Evolutionary conservation across 92 coral and sea anemone genomes (phyloP), one percentile per base, ranked within the genome.

Genomic region (Palythoa heliodiscus): DNA sequence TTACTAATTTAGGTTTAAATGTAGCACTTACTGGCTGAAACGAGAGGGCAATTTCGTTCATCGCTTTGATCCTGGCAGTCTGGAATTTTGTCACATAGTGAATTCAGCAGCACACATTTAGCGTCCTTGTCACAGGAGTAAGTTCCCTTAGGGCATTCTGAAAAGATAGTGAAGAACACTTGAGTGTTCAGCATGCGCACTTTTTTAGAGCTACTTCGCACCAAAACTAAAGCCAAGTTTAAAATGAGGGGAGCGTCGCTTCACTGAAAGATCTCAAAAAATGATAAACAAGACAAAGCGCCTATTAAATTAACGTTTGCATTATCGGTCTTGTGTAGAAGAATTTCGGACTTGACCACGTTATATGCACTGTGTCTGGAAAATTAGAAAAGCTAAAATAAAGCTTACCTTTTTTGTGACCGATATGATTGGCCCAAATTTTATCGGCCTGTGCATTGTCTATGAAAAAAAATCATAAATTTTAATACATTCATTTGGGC

Each of bases 61-160:
- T 95, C 98, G 43, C 92, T 89, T 11, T 93, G 93, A 76, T 95
- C 98, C 2, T 68, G 68, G 57, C 98, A 95, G 75, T 95, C 98
- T 23, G 38, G 87, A 75, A 89, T 75, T 23, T 89, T 87, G 87
- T 95, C 93, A 77, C 98, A 95, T 86, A 93, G 89, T n/a, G 95
- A 93, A 64, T 89, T 92, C 83, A 93, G 83, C 61, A 87, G 76
- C 11, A 95, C 88, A 78, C 98, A 95, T 75, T 90, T 90, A 70
- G 73, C 70, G 48, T 89, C 93, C 67, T 88, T 60, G 89, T 93
- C 98, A 87, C 98, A 95, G 2, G 98, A 85, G 68, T 76, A 92
- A 14, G 87, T 88, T 70, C 87, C 85, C 43, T 80, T 80, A 13
- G 97, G 88, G 39, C 97, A 93, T 54, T 69, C 97, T 93, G 77